phyloP scores from a whole-genome alignment of 2,797 vertebrate species.

The Xenops minutus region DNA sequence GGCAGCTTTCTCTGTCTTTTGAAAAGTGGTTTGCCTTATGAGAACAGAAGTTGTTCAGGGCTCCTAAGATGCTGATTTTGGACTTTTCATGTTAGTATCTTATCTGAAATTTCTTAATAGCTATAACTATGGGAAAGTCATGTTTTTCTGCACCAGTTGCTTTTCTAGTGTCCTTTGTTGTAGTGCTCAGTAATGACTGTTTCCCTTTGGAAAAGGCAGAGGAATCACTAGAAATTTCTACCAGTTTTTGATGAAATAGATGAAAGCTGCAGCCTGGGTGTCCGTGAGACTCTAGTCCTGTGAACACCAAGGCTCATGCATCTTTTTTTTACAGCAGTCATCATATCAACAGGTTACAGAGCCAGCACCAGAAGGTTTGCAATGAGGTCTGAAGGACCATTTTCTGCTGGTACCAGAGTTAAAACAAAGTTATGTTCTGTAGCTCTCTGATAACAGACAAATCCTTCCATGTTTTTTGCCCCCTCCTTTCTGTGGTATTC shows the following conservation, averaged over 20 bases:
- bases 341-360: not conserved
- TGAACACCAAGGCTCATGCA: not conserved
- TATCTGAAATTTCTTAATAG: not conserved
- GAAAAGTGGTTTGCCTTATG: not conserved
- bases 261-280: not conserved
- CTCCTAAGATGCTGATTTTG: not conserved
- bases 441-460: not conserved
- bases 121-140: not conserved
- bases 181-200: not conserved
- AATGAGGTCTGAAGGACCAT: not conserved
- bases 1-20: not conserved
- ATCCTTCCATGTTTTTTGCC: not conserved
- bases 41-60: not conserved
- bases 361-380: not conserved
- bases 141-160: not conserved
- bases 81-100: not conserved
- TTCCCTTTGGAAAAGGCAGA: not conserved
- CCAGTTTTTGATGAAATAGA: not conserved
- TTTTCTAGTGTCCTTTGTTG: not conserved
- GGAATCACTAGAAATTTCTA: not conserved
- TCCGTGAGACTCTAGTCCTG: not conserved
- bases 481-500: not conserved
- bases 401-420: not conserved
- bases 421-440: not conserved
- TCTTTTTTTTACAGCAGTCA: not conserved